Evolutionary conservation across 2,888 invertebrate genomes (phyloP).

Genomic region (Hirudinaria manillensis): DNA sequence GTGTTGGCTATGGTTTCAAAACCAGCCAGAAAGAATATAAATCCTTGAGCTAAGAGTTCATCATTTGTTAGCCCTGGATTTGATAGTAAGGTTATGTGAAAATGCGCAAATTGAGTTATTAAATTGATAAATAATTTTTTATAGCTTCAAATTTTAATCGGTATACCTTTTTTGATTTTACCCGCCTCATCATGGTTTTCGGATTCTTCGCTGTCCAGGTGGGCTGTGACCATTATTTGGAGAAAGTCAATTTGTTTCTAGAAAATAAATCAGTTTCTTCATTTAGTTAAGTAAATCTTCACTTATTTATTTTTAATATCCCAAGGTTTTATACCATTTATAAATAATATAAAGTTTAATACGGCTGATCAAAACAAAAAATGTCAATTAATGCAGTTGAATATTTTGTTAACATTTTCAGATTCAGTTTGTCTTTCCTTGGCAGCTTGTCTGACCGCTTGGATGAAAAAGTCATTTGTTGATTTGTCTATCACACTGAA

Average conservation of each 20-base stretch:
- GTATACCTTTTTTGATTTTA: not conserved
- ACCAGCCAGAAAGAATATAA: slow-evolving; percentile 36
- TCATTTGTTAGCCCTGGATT: slow-evolving; percentile 33
- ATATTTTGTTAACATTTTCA: not conserved
- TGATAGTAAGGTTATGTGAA: no score
- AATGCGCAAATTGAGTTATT: no score
- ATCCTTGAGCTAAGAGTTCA: slow-evolving; percentile 33
- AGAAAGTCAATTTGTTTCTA: slow-evolving; percentile 30
- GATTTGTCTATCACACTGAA: slow-evolving; percentile 16
- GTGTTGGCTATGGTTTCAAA: slow-evolving; percentile 34
- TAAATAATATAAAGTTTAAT: no score
- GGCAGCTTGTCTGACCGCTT: slow-evolving; percentile 21
- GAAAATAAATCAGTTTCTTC: not conserved
- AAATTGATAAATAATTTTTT: no score
- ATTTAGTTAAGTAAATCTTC: not conserved
- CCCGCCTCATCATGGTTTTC: not conserved
- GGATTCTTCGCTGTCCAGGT: slow-evolving; percentile 8
- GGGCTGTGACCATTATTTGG: slow-evolving; percentile 29
- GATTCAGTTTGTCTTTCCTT: slow-evolving; percentile 1
- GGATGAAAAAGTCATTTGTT: slow-evolving; percentile 5
- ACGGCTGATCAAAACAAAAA: no score
- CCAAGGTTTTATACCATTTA: not conserved
- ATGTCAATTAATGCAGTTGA: no score
- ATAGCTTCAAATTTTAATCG: not conserved
- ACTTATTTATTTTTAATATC: not conserved